Conservation (phyloP, 92 coral and sea anemone genomes). For the Bergia sp. region DNA sequence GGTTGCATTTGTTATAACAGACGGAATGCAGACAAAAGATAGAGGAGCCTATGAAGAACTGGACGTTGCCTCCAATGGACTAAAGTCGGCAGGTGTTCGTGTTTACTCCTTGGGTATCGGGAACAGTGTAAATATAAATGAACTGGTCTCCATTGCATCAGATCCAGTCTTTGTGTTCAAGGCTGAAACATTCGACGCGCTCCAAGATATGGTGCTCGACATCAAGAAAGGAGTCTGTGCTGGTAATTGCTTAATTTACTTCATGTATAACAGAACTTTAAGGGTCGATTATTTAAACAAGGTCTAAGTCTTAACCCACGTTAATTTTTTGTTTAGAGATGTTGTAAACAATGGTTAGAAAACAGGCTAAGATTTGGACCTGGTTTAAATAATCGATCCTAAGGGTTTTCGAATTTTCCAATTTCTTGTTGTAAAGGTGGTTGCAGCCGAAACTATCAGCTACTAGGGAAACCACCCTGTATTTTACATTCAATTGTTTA, state of each 20-base stretch:
- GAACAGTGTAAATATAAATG: slow-evolving; percentile 38
- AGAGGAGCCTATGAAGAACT: slow-evolving; percentile 41
- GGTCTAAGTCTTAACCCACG: no score
- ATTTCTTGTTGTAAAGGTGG: no score
- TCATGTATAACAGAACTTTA: not conserved
- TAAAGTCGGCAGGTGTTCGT: slow-evolving; percentile 47
- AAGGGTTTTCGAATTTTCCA: no score
- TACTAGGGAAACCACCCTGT: not conserved
- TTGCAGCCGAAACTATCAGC: not conserved
- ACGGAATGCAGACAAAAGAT: slow-evolving; percentile 35
- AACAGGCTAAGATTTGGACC: no score
- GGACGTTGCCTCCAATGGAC: slow-evolving; percentile 48
- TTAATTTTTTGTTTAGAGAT: no score
- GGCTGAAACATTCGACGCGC: slow-evolving; percentile 4
- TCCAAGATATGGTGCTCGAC: slow-evolving; percentile 18
- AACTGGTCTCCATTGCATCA: slow-evolving; percentile 32
- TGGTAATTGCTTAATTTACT: not conserved
- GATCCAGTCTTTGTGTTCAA: slow-evolving; percentile 9
- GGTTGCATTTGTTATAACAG: slow-evolving; percentile 35
- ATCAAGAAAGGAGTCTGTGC: slow-evolving; percentile 29
- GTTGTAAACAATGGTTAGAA: no score
- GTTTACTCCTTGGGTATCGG: slow-evolving; percentile 60
- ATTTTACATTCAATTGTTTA: no score
- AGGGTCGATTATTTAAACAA: no score
- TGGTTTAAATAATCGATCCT: no score